A percentile compares a stretch with the other conserved stretches of the same genome.
Evolutionary conservation across 1,140 invertebrate genomes (phyloP).

Genomic region (Drosophila pallidifrons): DNA sequence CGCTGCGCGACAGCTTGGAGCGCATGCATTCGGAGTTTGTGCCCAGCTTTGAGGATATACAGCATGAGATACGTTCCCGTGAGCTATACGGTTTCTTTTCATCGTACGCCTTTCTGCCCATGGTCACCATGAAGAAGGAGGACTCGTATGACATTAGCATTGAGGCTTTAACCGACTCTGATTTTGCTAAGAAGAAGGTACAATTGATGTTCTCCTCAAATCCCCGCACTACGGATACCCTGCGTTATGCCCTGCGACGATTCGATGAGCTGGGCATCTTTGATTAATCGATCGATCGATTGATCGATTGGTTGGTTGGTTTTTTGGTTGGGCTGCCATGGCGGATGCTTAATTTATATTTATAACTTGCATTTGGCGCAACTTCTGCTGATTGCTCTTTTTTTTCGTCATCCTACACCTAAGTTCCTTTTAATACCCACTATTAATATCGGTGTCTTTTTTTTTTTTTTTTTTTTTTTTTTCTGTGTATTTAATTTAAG

Average conservation of each 20-base stretch:
- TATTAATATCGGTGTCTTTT: neutral
- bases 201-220: conserved; percentile 82
- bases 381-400: conserved; percentile 26
- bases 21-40: conserved; percentile 64
- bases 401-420: conserved; percentile 35
- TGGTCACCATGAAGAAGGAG: conserved; percentile 82
- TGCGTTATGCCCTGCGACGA: conserved; percentile 71
- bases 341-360: conserved; percentile 24
- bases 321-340: neutral
- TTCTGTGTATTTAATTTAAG: conserved; percentile 42
- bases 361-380: conserved; percentile 30
- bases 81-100: conserved; percentile 81
- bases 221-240: conserved; percentile 75
- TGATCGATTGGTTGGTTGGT: no score
- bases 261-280: conserved; percentile 79
- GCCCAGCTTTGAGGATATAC: conserved; percentile 69
- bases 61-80: conserved; percentile 64
- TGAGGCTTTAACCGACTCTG: conserved; percentile 68
- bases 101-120: conserved; percentile 76
- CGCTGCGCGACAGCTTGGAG: conserved; percentile 66
- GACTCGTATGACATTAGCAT: conserved; percentile 77
- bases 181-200: conserved; percentile 79
- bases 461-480: conserved; percentile 14
- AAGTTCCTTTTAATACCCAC: conserved; percentile 24
- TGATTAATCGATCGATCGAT: conserved; percentile 50